Evolutionary conservation across 2,797 vertebrate species (phyloP).

Genomic region (Kryptopterus vitreolus): DNA sequence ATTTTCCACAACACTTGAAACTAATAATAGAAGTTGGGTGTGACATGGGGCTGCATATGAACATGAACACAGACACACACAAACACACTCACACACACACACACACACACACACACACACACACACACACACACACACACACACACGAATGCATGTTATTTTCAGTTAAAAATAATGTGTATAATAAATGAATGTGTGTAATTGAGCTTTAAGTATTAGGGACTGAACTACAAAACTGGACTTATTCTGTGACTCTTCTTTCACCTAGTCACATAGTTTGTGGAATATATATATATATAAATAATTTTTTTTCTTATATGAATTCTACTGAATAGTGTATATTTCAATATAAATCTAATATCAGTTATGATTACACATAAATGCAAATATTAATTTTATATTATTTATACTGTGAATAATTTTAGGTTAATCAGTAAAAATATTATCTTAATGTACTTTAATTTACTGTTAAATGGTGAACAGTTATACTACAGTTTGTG

Average conservation of each 20-base stretch:
- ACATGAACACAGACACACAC: too few species aligned
- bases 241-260: constrained; percentile 45
- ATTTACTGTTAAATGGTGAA: background rate
- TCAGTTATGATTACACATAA: too few species aligned
- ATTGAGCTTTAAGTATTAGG: constrained; percentile 9
- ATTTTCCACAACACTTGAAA: background rate
- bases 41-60: too few species aligned
- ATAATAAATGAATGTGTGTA: constrained; percentile 23
- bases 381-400: too few species aligned
- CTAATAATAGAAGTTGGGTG: too few species aligned
- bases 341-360: too few species aligned
- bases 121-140: constrained; percentile 22
- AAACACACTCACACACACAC: background rate
- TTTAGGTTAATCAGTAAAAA: too few species aligned
- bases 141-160: constrained; percentile 9
- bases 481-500: background rate
- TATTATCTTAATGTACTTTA: too few species aligned
- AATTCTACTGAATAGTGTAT: too few species aligned
- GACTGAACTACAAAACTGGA: constrained; percentile 35
- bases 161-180: constrained; percentile 27
- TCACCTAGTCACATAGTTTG: constrained; percentile 37
- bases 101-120: constrained; percentile 7
- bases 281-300: too few species aligned
- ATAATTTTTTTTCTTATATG: too few species aligned
- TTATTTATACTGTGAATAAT: too few species aligned